Conservation (phyloP, 2,113 vertebrate species). For the Podarcis muralis region DNA sequence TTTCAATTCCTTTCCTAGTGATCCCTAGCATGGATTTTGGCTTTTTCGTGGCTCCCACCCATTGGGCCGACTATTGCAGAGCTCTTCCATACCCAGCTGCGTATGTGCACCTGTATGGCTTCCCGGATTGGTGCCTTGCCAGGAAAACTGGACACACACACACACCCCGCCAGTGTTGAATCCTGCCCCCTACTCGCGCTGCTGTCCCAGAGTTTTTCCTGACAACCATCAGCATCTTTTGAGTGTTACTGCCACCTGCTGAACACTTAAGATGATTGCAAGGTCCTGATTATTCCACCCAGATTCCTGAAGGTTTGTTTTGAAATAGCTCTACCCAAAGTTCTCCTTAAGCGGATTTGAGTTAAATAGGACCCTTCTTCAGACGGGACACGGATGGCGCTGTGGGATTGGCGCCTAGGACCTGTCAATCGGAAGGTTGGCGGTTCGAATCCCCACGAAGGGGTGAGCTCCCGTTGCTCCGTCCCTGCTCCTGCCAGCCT, state of each 20-base stretch:
- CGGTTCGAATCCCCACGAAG: too few relatives aligned
- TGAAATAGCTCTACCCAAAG: background rate
- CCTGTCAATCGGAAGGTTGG: too few relatives aligned
- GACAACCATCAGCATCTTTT: background rate
- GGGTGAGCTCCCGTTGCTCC: too few relatives aligned
- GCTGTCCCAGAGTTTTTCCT: background rate
- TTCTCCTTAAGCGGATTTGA: too few relatives aligned
- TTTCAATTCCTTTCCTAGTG: too few relatives aligned
- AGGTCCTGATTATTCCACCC: fast-evolving
- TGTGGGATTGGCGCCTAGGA: too few relatives aligned
- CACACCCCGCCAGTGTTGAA: background rate
- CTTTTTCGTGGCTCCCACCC: too few relatives aligned
- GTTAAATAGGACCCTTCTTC: too few relatives aligned
- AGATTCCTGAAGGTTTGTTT: background rate
- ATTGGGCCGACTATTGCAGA: background rate
- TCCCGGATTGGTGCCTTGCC: background rate
- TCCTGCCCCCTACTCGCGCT: too few relatives aligned
- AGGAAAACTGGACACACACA: background rate
- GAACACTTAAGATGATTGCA: background rate
- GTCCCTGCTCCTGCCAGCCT: too few relatives aligned
- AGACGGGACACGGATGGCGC: too few relatives aligned
- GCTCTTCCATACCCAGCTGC: background rate
- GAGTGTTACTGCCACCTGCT: conserved; percentile 51
- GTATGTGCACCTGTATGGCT: background rate
- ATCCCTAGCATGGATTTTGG: too few relatives aligned